Conservation (phyloP, 2,113 vertebrate genomes). For the Zonotrichia leucophrys region DNA sequence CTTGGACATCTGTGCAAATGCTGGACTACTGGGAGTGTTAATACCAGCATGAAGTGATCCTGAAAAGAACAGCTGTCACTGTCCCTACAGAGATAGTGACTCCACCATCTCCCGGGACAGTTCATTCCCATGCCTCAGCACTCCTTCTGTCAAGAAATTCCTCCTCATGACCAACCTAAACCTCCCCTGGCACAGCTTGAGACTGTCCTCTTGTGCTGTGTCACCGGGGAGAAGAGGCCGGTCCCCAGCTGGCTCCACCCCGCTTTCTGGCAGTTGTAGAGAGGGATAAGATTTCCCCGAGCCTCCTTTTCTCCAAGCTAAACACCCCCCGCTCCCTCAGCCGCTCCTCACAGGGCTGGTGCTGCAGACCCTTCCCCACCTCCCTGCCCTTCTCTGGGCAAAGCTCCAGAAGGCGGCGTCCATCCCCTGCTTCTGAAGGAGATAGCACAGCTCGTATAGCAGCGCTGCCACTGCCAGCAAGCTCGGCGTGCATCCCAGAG, state of each 20-base stretch:
- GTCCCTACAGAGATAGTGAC: background rate
- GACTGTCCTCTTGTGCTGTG: accelerated
- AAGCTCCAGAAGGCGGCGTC: background rate
- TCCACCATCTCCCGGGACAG: background rate
- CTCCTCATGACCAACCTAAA: background rate
- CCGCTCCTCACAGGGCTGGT: no score
- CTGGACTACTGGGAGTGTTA: background rate
- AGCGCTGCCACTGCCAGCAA: background rate
- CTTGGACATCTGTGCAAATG: background rate
- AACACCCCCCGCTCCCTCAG: background rate
- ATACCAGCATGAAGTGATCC: background rate
- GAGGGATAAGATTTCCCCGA: accelerated
- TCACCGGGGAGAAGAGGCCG: accelerated
- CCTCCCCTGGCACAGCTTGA: background rate
- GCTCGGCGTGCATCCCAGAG: accelerated
- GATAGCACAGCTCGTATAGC: accelerated
- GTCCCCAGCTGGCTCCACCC: background rate
- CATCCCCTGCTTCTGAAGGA: background rate
- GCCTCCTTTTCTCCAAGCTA: background rate
- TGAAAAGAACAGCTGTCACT: background rate
- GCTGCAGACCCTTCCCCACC: background rate
- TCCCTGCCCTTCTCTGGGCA: no score
- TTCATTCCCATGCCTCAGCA: no score
- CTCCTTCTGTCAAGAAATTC: background rate
- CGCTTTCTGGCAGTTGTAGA: background rate